These are phyloP conservation scores for Ctenopoma kingsleyae DNA, from an alignment of 2,797 vertebrate genomes.

Conservation along the genomic window DNA sequence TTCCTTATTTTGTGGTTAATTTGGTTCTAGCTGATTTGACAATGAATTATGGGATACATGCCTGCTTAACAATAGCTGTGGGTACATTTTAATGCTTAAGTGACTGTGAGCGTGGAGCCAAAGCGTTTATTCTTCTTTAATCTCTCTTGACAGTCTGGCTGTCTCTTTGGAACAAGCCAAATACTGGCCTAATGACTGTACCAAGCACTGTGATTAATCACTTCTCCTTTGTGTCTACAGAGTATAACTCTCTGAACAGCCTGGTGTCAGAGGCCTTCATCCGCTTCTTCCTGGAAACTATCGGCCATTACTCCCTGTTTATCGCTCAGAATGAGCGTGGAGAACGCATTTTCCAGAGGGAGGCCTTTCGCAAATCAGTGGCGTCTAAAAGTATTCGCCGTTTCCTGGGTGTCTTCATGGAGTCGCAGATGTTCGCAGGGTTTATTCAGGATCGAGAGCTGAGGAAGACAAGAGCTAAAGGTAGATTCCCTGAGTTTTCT, in stretches of 20 bases:
- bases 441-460: conserved; percentile 99
- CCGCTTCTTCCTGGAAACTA: conserved; percentile 98
- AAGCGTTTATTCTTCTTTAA: conserved; percentile 30
- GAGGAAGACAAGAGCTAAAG: conserved; percentile 96
- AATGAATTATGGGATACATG: conserved; percentile 12
- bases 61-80: conserved; percentile 27
- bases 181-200: not conserved
- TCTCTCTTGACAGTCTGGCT: conserved; percentile 3
- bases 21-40: conserved; percentile 20
- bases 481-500: conserved; percentile 71
- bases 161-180: conserved; percentile 8
- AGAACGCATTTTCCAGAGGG: conserved; percentile 94
- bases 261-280: conserved; percentile 98
- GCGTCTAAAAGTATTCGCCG: conserved; percentile 98
- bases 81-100: conserved; percentile 4
- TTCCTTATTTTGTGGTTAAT: conserved; percentile 36
- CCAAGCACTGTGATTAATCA: not conserved
- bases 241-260: conserved; percentile 95
- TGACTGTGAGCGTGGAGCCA: not conserved
- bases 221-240: conserved; percentile 75
- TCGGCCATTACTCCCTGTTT: conserved; percentile 98
- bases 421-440: conserved; percentile 99
- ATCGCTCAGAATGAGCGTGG: conserved; percentile 94
- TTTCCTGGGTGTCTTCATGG: conserved; percentile 99
- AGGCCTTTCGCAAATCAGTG: conserved; percentile 97